phyloP scores from a whole-genome alignment of 1,140 invertebrate genomes.

The Fopius arisanus region DNA sequence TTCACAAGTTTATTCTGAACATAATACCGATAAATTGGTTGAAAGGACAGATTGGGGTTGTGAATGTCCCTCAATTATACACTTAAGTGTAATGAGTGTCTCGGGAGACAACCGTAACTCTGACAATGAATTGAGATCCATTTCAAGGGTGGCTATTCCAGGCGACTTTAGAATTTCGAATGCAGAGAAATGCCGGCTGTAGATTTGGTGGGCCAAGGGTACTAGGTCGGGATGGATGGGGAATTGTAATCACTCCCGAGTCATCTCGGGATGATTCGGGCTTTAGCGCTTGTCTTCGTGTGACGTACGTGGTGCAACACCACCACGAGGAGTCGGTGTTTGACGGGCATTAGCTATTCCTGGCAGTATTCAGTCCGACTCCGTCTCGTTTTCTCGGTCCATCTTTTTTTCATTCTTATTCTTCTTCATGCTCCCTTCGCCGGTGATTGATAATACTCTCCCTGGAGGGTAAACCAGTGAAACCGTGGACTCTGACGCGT shows the following conservation, averaged over 20 bases:
- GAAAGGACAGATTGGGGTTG: not conserved
- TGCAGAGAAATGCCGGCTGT: not conserved
- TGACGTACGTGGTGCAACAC: conserved; percentile 48
- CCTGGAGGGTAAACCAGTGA: not conserved
- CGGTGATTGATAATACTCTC: not conserved
- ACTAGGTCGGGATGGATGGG: conserved; percentile 25
- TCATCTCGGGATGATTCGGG: conserved; percentile 17
- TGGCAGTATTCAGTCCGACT: conserved; percentile 57
- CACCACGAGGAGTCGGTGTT: conserved; percentile 39
- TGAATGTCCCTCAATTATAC: not conserved
- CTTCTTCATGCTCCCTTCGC: not conserved
- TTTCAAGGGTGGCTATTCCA: conserved; percentile 30
- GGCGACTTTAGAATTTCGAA: not conserved
- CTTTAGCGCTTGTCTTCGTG: conserved; percentile 33
- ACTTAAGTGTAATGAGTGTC: not conserved
- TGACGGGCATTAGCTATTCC: conserved; percentile 56
- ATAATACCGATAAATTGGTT: not conserved
- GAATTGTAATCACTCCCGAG: not conserved
- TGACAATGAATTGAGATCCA: not conserved
- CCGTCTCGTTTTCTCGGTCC: conserved; percentile 45
- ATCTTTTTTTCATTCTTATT: conserved; percentile 22
- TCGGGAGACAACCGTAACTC: no score
- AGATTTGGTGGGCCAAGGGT: conserved; percentile 18
- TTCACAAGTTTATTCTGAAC: not conserved
- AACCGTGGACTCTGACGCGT: conserved; percentile 7